Conservation (phyloP, 2,888 invertebrate genomes). For the Eupithecia dodoneata region DNA sequence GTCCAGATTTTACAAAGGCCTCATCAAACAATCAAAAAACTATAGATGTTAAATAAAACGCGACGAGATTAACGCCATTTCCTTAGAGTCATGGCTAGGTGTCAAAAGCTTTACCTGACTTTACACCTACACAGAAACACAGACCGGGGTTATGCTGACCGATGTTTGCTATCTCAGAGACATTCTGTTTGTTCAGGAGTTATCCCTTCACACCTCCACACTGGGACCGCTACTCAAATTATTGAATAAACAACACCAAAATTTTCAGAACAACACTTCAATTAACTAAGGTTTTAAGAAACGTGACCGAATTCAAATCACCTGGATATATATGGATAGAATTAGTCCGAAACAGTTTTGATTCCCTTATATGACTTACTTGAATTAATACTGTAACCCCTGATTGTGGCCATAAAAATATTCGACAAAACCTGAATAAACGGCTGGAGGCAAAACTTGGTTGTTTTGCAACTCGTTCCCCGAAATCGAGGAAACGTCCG, state of each 20-base stretch:
- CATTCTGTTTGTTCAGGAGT: slow-evolving; percentile 77
- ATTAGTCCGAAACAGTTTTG: slow-evolving; percentile 49
- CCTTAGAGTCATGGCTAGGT: slow-evolving; percentile 71
- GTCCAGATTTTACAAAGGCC: slow-evolving; percentile 56
- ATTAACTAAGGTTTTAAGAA: slow-evolving; percentile 48
- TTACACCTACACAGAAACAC: slow-evolving; percentile 68
- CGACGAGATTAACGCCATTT: slow-evolving; percentile 77
- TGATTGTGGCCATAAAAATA: slow-evolving; percentile 76
- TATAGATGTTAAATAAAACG: slow-evolving; percentile 72
- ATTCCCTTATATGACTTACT: slow-evolving; percentile 60
- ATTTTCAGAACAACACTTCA: slow-evolving; percentile 63
- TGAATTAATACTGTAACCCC: slow-evolving; percentile 66
- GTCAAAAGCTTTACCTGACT: slow-evolving; percentile 83
- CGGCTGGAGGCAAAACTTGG: slow-evolving; percentile 76
- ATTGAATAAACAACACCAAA: slow-evolving; percentile 68
- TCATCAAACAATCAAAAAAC: slow-evolving; percentile 72
- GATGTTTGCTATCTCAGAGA: slow-evolving; percentile 73
- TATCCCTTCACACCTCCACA: slow-evolving; percentile 78
- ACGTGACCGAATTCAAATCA: slow-evolving; percentile 30
- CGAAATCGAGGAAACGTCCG: slow-evolving; percentile 79
- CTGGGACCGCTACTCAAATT: slow-evolving; percentile 74
- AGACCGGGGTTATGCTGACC: slow-evolving; percentile 57
- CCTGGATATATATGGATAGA: not conserved
- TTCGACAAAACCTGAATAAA: slow-evolving; percentile 81
- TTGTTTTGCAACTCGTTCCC: slow-evolving; percentile 78